These are phyloP conservation scores for Montipora sp. DNA, from an alignment of 64 coral and sea anemone species.

Conservation along the genomic window DNA sequence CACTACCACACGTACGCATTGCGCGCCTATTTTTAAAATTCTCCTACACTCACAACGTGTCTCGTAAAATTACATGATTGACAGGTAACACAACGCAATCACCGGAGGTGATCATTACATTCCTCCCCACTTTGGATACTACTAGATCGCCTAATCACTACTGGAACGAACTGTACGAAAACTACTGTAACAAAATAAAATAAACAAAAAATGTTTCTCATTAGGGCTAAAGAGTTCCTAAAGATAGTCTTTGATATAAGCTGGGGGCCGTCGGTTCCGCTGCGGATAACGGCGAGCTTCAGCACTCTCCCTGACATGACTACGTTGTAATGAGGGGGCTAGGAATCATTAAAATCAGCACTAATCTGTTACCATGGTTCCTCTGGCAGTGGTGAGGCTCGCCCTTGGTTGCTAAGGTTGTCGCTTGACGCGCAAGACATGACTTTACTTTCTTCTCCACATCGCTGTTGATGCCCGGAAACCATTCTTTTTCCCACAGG, in stretches of 20 bases:
- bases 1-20: no score
- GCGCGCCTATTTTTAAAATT: no score
- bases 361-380: slow-evolving; percentile 71
- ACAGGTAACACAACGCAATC: no score
- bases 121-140: no score
- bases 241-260: slow-evolving; percentile 74
- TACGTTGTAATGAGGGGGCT: slow-evolving; percentile 39
- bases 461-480: slow-evolving; percentile 39
- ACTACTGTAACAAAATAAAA: not conserved
- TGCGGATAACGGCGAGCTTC: no score
- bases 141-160: no score
- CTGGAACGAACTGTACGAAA: not conserved
- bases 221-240: slow-evolving; percentile 51
- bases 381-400: slow-evolving; percentile 59
- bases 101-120: no score
- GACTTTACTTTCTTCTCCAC: slow-evolving; percentile 68
- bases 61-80: no score
- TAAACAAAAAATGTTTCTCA: slow-evolving; percentile 4
- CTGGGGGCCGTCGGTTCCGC: slow-evolving; percentile 5
- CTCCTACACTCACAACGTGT: no score
- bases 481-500: slow-evolving; percentile 45
- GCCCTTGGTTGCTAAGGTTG: slow-evolving; percentile 41
- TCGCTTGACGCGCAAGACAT: not conserved
- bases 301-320: slow-evolving; percentile 29
- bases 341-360: slow-evolving; percentile 55